Base-by-base conservation (phyloP, 2,113 vertebrate genomes). In the Haemorhous mexicanus region DNA sequence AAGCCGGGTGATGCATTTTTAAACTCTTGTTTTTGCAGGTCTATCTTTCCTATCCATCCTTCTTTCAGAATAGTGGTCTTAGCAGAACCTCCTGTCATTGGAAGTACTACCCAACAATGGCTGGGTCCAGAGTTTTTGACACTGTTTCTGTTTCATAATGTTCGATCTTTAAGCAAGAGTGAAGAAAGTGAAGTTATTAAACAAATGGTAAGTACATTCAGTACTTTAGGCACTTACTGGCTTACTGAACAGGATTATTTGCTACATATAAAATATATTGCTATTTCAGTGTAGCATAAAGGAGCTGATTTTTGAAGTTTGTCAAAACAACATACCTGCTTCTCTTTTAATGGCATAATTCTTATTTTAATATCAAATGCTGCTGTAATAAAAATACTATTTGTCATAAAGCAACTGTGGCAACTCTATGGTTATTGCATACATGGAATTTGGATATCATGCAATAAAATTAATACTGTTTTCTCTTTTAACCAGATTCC, bases 61-160 rank as follows among this genome's bases (percentile, higher is more conserved):
- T 99, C 99, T 28, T 99, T 99, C 97, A 98, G 99, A 93, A 98
- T 99, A 90, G 94, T 99, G 13, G 99, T 99, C 17, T 95, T 99
- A 95, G 99, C 99, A 10, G 99, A 99, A 92, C 99, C 99, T 39
- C 99, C 99, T 2, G 95, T 98, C 13, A 86, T 98, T 72, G 98
- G 99, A 94, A 98, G 98, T 85, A 96, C 96, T 80, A 97, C 98
- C 46, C 98, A 99, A 79, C 99, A 99, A 76, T 99, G 99, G 99
- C 92, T 99, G 93, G 98, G 98, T 26, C 98, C 99, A 7, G 99
- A 99, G 97, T 98, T 99, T 82, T 98, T 99, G 94, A 99, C 99
- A 1, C 98, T 99, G 97, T 99, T 99, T 98, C 97, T 99, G 78
- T 99, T 98, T 96, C 99, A 99, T 97, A 97, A 97, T 5, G 96